Percentiles rank a stretch among this genome's conserved stretches.
phyloP scores from a whole-genome alignment of 1,140 invertebrate genomes.

The Probaryconus sp. region DNA sequence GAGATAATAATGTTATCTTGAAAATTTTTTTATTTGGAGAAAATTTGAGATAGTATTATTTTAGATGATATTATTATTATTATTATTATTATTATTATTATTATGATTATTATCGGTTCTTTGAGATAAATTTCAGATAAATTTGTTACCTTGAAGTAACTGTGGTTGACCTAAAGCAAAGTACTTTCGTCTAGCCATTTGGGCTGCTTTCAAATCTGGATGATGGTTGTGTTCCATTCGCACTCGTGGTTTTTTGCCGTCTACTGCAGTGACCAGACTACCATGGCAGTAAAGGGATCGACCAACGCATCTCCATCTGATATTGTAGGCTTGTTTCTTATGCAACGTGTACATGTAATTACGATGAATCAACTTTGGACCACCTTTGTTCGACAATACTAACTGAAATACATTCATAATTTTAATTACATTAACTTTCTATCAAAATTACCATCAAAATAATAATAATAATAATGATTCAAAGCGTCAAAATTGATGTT shows the following conservation, averaged over 20 bases:
- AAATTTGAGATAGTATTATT: too few relatives aligned
- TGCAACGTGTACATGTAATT: slow-evolving; percentile 78
- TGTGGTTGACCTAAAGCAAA: slow-evolving; percentile 62
- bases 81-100: too few relatives aligned
- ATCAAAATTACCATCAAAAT: too few relatives aligned
- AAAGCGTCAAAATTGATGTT: too few relatives aligned
- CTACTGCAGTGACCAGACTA: slow-evolving; percentile 72
- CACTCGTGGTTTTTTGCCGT: slow-evolving; percentile 67
- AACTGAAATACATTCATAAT: slow-evolving; percentile 53
- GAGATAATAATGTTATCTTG: too few relatives aligned
- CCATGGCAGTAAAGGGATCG: slow-evolving; percentile 74
- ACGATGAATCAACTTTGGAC: slow-evolving; percentile 75
- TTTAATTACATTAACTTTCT: too few relatives aligned
- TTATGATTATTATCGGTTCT: too few relatives aligned
- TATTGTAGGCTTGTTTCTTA: slow-evolving; percentile 71
- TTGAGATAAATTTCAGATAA: too few relatives aligned
- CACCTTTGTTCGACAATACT: slow-evolving; percentile 75
- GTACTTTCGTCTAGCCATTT: slow-evolving; percentile 70
- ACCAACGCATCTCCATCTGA: slow-evolving; percentile 76
- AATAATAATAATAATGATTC: too few relatives aligned
- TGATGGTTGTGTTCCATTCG: slow-evolving; percentile 76
- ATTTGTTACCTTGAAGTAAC: slow-evolving; percentile 55
- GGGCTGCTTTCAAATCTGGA: slow-evolving; percentile 72
- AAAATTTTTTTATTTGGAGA: too few relatives aligned
- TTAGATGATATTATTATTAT: too few relatives aligned